These are phyloP conservation scores for Yasuhikotakia modesta DNA, from an alignment of 2,797 vertebrate species.

Conservation along the genomic window DNA sequence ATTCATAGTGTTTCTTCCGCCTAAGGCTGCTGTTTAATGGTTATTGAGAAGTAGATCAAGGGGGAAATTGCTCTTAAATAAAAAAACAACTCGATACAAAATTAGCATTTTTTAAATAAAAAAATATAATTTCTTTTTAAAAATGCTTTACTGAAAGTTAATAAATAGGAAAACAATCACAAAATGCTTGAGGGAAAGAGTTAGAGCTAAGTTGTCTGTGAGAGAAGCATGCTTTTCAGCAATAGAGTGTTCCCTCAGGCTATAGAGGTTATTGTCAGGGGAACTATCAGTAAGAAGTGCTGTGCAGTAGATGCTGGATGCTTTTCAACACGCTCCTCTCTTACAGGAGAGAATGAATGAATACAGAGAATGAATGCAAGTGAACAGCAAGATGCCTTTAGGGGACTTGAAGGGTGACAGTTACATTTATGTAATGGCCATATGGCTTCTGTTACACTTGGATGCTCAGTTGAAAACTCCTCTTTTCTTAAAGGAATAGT, in stretches of 20 bases:
- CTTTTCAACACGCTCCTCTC: slow-evolving; percentile 24
- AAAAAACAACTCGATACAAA: slow-evolving; percentile 42
- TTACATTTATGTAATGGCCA: slow-evolving; percentile 45
- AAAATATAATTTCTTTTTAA: slow-evolving; percentile 30
- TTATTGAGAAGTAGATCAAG: slow-evolving; percentile 33
- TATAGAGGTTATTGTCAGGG: slow-evolving; percentile 19
- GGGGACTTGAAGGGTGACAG: slow-evolving; percentile 19
- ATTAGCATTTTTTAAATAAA: slow-evolving; percentile 36
- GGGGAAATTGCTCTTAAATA: slow-evolving; percentile 32
- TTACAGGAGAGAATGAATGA: background rate
- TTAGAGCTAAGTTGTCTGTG: slow-evolving; percentile 10
- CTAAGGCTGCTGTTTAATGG: background rate
- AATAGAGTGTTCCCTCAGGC: slow-evolving; percentile 37
- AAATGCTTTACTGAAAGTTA: slow-evolving; percentile 37
- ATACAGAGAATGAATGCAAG: background rate
- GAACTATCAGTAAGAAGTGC: slow-evolving; percentile 14
- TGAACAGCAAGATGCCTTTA: slow-evolving; percentile 1
- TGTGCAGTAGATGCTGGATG: slow-evolving; percentile 16
- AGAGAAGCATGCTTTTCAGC: slow-evolving; percentile 9
- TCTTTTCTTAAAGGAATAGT: slow-evolving; percentile 35
- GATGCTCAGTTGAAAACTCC: background rate
- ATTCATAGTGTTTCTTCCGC: slow-evolving; percentile 18
- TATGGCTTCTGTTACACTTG: slow-evolving; percentile 49
- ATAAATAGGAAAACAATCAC: slow-evolving; percentile 6
- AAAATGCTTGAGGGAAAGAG: slow-evolving; percentile 10